These are phyloP conservation scores for Chrysoperla carnea DNA, from an alignment of 1,140 invertebrate species.

Conservation along the genomic window DNA sequence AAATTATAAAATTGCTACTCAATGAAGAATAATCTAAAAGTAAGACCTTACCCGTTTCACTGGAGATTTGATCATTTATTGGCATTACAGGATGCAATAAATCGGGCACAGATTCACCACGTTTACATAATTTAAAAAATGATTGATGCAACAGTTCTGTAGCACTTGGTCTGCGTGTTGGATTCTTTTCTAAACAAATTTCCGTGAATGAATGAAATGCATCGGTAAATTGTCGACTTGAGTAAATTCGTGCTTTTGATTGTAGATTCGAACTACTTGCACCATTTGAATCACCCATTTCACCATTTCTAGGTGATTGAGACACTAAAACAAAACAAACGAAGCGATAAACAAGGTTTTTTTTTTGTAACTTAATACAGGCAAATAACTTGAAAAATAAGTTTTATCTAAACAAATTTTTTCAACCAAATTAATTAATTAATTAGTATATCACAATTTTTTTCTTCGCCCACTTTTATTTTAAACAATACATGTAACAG, in stretches of 20 bases:
- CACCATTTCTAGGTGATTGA: constrained; percentile 6
- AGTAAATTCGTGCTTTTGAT: constrained; percentile 23
- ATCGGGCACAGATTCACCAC: constrained; percentile 22
- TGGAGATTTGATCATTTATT: constrained; percentile 24
- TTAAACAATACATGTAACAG: too few species aligned
- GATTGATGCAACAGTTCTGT: constrained; percentile 46
- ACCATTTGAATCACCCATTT: constrained; percentile 9
- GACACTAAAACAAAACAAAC: background rate
- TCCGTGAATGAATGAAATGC: constrained; percentile 59
- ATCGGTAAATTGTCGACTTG: constrained; percentile 43
- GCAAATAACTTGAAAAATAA: too few species aligned
- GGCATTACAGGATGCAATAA: constrained; percentile 31
- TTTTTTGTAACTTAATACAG: too few species aligned
- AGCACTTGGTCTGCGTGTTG: constrained; percentile 40
- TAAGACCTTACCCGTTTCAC: constrained; percentile 18
- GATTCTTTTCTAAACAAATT: constrained; percentile 46
- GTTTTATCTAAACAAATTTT: too few species aligned
- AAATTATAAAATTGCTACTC: too few species aligned
- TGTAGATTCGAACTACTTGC: constrained; percentile 11
- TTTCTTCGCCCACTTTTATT: too few species aligned
- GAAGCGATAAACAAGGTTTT: too few species aligned
- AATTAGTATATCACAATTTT: too few species aligned
- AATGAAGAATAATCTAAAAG: background rate
- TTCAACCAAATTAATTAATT: too few species aligned
- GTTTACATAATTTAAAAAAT: constrained; percentile 51